These are phyloP conservation scores for Urocolius indicus DNA, from an alignment of 2,113 vertebrate species.

Conservation along the genomic window DNA sequence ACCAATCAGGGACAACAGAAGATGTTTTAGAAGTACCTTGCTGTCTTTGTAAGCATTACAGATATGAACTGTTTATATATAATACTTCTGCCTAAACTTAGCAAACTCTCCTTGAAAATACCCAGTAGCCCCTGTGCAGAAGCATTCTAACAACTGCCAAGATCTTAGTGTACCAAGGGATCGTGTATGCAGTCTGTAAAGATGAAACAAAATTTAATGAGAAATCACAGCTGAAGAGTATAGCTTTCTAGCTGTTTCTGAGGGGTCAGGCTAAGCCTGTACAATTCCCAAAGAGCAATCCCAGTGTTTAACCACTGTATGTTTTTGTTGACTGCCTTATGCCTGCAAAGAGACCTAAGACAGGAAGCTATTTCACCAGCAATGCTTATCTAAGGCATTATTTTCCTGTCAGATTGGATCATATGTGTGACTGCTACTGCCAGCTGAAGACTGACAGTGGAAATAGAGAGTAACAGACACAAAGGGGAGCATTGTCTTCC, in stretches of 20 bases:
- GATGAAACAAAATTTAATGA: not conserved
- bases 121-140: not conserved
- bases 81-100: not conserved
- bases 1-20: not conserved
- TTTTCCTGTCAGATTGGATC: not conserved
- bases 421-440: not conserved
- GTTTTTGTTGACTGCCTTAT: not conserved
- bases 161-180: not conserved
- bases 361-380: not conserved
- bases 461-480: not conserved
- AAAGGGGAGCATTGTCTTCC: not conserved
- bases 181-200: rapidly evolving
- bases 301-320: not conserved
- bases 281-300: not conserved
- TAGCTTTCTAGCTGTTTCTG: not conserved
- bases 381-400: not conserved
- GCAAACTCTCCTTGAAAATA: not conserved
- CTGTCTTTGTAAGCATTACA: not conserved
- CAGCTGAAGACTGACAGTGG: not conserved
- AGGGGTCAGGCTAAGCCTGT: not conserved
- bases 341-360: not conserved
- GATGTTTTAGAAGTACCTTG: not conserved
- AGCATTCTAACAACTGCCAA: not conserved
- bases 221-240: not conserved
- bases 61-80: not conserved